phyloP scores from a whole-genome alignment of 2,797 vertebrate genomes.

The Mus minutoides region DNA sequence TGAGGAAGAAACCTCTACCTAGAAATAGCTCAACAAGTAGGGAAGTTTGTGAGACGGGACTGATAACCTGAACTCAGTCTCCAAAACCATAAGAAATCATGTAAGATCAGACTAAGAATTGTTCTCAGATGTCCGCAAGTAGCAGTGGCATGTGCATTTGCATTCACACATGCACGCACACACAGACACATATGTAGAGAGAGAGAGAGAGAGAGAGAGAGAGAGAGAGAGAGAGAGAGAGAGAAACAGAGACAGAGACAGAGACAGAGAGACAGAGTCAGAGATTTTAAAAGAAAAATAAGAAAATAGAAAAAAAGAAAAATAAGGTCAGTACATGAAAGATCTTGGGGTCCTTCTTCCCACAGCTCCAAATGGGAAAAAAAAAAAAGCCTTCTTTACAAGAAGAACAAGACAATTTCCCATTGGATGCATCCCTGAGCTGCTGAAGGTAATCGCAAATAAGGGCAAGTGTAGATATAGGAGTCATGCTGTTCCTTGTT shows the following conservation, averaged over 20 bases:
- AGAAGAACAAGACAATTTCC: neutral
- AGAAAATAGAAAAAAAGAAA: neutral
- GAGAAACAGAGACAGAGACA: neutral
- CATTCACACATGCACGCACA: neutral
- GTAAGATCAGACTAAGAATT: neutral
- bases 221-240: neutral
- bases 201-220: neutral
- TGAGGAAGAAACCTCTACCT: neutral
- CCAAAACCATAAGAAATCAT: neutral
- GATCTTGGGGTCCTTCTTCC: neutral
- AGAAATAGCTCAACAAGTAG: neutral
- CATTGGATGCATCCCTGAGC: neutral
- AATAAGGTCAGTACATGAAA: no score
- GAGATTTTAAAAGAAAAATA: neutral
- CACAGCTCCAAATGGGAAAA: neutral
- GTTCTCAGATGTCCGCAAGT: neutral
- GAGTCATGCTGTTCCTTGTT: neutral
- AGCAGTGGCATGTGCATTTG: neutral
- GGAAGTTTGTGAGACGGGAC: neutral
- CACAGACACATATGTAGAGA: neutral
- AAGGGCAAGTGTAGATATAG: neutral
- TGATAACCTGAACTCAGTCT: neutral
- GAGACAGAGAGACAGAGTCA: neutral
- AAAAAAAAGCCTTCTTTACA: neutral
- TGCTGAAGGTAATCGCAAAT: neutral